Evolutionary conservation across 2,113 vertebrate species (phyloP), one percentile per base, ranked within the genome.

Genomic region (Hippocampus mohnikei): DNA sequence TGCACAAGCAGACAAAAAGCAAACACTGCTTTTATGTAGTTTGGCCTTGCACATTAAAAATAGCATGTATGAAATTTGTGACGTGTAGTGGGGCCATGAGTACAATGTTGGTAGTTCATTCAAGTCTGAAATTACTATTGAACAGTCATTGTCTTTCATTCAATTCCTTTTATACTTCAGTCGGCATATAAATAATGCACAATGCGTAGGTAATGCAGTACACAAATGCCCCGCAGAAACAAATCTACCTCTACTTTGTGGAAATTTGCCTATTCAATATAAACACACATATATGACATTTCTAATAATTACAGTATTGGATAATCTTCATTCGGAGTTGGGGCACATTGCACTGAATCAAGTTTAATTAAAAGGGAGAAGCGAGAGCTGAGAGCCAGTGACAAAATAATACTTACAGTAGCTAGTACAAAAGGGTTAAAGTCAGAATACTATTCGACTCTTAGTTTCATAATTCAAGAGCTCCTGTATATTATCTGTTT

Each of bases 331-430:
- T 48, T 48, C 13, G 4, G 16, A 48, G 15, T 18, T 18, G 46
- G 1, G 46, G 15, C 46, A 50, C 46, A 71, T 59, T 72, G 78
- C 77, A 88, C 81, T 78, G 77, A 72, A 73, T 44, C 66, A 77
- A 74, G 62, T 56, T 37, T 37, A n/a, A n/a, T n/a, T n/a, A 74
- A 69, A 69, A 42, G 41, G 15, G 21, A 55, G n/a, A 55, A 2
- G 53, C 33, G 53, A 56, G 42, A 69, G 55, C 12, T 13, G 10
- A 44, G 42, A 12, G 42, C 10, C 21, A 46, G 75, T 82, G 60
- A 70, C 72, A 81, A 25, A 58, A 13, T 29, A 29, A 59, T 29
- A 29, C 27, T 29, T 1, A 48, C 4, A 50, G 18, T 50, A 27
- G 55, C 23, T 5, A 58, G 23, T 13, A 58, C 8, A 58, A 25